phyloP scores from a whole-genome alignment of 2,797 vertebrate species.

The Enteromius argenteus region DNA sequence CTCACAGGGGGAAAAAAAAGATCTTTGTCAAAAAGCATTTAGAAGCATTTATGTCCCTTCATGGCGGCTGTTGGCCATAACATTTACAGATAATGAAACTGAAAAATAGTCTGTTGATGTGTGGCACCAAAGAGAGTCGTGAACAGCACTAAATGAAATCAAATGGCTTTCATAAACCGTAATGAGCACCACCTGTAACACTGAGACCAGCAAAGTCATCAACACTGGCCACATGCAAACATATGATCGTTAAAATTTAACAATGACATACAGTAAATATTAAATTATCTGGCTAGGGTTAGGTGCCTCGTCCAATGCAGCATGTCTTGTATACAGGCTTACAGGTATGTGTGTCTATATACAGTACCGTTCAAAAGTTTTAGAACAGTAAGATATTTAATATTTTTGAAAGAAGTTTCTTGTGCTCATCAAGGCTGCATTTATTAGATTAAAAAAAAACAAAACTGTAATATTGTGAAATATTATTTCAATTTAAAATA shows the following conservation, averaged over 20 bases:
- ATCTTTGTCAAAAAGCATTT: conserved; percentile 26
- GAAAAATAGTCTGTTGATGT: conserved; percentile 61
- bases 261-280: conserved; percentile 55
- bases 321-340: background rate
- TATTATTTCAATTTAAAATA: no score
- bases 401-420: no score
- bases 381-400: no score
- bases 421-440: no score
- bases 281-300: conserved; percentile 6
- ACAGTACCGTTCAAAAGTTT: no score
- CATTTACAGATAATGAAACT: conserved; percentile 60
- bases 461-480: no score
- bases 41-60: conserved; percentile 23
- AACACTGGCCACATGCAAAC: conserved; percentile 60
- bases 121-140: conserved; percentile 58
- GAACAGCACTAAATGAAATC: conserved; percentile 65
- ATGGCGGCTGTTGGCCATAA: conserved; percentile 55
- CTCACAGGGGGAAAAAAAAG: background rate
- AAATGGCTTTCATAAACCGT: conserved; percentile 68
- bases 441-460: no score
- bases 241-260: conserved; percentile 70
- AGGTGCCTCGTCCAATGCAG: background rate
- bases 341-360: background rate
- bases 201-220: conserved; percentile 54
- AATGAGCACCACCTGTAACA: conserved; percentile 68